Base-by-base conservation (phyloP, 2,113 vertebrate species). In the Notothenia rossii region DNA sequence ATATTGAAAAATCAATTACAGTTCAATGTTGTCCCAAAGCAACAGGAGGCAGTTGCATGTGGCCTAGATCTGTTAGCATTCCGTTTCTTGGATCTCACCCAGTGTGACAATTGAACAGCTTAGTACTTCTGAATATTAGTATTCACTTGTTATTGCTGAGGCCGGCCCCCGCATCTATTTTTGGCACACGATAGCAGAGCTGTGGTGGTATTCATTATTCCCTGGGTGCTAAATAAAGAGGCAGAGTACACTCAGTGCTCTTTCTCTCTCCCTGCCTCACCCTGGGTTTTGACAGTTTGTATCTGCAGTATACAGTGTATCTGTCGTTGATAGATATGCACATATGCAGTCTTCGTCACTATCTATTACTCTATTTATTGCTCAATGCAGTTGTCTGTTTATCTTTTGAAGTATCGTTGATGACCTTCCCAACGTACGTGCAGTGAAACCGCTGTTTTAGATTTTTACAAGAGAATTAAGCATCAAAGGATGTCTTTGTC, bases 151-250 rank as follows among this genome's bases (percentile, higher is more conserved):
- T 88, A 84, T 83, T 86, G 79, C 83, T 64, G 69, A 13, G 70
- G 58, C 67, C 51, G 10, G 58, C 80, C 74, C 78, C 74, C 51
- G 18, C 72, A 62, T 90, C 87, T 93, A 91, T 91, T 93, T 92
- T 86, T 89, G 91, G 88, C 81, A 89, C 68, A 71, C 17, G 81
- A 79, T 75, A 77, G 79, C 72, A 77, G 79, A 78, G 86, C 75
- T 55, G 62, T 77, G 66, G 67, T 74, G 81, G 79, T 81, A 64
- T 82, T 87, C 59, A 70, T 88, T 88, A 75, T 75, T 88, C 79
- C 68, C 79, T 53, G 22, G 77, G 62, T 81, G 64, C 76, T 73
- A 80, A 88, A 85, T 78, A 81, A 75, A 87, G 76, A 85, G 50
- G 51, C 46, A 18, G 13, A 4, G n/a, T 43, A 59, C 58, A 68